Conservation (phyloP, 2,888 invertebrate genomes). For the Volucella inanis region DNA sequence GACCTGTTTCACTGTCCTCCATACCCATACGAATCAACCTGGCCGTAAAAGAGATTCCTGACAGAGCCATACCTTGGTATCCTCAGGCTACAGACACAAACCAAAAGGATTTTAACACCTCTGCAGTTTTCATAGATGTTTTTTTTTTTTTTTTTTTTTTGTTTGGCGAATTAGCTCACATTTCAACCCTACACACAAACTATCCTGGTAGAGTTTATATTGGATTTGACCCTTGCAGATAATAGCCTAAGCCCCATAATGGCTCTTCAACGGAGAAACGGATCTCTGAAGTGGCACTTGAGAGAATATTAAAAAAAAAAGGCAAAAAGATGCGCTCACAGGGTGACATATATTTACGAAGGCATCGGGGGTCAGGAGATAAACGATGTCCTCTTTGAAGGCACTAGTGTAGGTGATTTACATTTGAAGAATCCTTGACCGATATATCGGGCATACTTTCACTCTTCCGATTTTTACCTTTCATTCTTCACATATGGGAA, state of each 20-base stretch:
- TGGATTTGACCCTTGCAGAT: conserved; percentile 42
- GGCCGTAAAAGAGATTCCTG: conserved; percentile 18
- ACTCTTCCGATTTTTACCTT: background rate
- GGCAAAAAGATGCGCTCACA: no score
- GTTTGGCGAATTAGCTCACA: conserved; percentile 16
- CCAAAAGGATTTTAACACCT: background rate
- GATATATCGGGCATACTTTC: conserved; percentile 28
- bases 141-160: background rate
- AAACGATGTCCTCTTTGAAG: background rate
- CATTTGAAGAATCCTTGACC: conserved; percentile 63
- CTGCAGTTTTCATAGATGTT: conserved; percentile 1
- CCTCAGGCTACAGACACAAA: background rate
- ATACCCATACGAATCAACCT: background rate
- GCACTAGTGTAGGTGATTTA: conserved; percentile 52
- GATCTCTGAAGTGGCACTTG: conserved; percentile 26
- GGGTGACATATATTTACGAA: no score
- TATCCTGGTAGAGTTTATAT: conserved; percentile 23
- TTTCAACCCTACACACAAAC: background rate
- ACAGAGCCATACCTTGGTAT: conserved; percentile 21
- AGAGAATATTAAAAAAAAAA: conserved; percentile 12
- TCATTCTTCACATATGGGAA: conserved; percentile 13
- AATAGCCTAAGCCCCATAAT: conserved; percentile 35
- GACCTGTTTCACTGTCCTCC: conserved; percentile 9
- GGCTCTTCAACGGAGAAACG: conserved; percentile 18
- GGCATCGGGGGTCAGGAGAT: background rate